phyloP scores from a whole-genome alignment of 2,797 vertebrate species.

The Podargus strigoides region DNA sequence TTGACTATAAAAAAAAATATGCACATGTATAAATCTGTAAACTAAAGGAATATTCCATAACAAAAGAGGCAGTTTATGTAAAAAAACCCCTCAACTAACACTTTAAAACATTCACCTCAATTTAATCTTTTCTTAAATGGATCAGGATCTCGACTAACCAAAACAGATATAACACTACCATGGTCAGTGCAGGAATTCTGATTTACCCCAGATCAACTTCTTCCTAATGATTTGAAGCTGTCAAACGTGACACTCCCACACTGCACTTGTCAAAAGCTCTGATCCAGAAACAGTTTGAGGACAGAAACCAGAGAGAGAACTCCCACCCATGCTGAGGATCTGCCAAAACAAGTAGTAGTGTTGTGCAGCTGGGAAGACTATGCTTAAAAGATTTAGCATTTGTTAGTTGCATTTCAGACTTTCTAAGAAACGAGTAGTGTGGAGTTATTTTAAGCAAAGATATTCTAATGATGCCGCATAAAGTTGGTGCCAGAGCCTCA shows the following conservation, averaged over 20 bases:
- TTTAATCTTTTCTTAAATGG: not conserved
- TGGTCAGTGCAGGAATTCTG: not conserved
- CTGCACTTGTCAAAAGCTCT: not conserved
- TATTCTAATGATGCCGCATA: not conserved
- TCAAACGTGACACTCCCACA: not conserved
- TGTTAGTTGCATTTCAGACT: constrained; percentile 10
- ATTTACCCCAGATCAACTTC: not conserved
- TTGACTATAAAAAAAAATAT: not conserved
- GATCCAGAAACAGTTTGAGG: not conserved
- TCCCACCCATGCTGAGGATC: not conserved
- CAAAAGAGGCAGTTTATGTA: not conserved
- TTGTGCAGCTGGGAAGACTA: not conserved
- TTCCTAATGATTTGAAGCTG: not conserved
- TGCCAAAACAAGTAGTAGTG: not conserved
- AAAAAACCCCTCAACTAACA: not conserved
- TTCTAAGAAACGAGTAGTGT: constrained; percentile 5
- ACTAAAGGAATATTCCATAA: not conserved
- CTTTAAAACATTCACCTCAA: not conserved
- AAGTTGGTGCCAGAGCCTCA: not conserved
- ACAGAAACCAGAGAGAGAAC: not conserved
- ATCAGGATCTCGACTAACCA: not conserved
- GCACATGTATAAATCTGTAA: not conserved
- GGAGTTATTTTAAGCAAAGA: constrained; percentile 25
- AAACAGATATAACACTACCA: not conserved
- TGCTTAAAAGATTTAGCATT: not conserved